Percentiles rank a stretch among this genome's conserved stretches.
Evolutionary conservation across 2,113 vertebrate genomes (phyloP).

Genomic region (Rhineura floridana): DNA sequence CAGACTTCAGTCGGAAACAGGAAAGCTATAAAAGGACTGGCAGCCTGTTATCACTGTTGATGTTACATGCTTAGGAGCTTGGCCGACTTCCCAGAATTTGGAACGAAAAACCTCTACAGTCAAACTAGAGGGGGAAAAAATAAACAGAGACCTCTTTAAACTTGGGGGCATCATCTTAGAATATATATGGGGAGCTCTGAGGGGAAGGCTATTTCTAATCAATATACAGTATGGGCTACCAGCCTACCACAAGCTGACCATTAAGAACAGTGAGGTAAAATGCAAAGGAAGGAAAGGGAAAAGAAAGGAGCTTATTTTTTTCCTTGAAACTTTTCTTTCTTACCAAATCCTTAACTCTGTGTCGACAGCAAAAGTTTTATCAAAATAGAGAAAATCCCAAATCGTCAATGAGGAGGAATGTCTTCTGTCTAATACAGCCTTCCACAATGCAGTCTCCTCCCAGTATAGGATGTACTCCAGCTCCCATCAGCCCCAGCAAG

Average conservation of each 20-base stretch:
- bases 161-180: no score
- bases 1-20: no score
- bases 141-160: no score
- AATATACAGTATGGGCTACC: no score
- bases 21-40: no score
- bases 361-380: neutral
- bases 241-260: neutral
- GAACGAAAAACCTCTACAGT: no score
- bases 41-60: no score
- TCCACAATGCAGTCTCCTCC: neutral
- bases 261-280: neutral
- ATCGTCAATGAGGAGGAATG: neutral
- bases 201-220: no score
- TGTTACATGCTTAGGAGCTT: no score
- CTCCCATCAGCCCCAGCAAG: neutral
- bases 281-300: neutral
- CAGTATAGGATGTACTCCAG: neutral
- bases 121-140: no score
- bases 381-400: neutral
- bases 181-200: no score
- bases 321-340: neutral
- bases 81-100: no score
- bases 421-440: neutral
- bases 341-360: neutral
- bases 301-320: neutral